phyloP scores from a whole-genome alignment of 2,888 invertebrate species.

The Ellobium chinense region DNA sequence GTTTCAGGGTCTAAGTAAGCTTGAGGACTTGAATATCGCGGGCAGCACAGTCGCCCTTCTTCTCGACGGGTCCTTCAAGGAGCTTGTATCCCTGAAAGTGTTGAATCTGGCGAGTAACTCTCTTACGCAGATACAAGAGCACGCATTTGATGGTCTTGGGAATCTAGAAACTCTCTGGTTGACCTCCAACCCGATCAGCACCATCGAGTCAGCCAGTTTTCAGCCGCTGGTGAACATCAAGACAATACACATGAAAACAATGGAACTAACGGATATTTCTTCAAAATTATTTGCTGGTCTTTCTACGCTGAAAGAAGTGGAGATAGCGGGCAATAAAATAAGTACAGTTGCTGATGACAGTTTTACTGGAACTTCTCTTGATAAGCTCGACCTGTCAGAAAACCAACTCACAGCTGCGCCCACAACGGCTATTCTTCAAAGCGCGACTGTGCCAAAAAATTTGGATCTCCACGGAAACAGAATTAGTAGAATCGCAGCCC shows the following conservation, averaged over 20 bases:
- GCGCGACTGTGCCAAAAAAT: slow-evolving; percentile 10
- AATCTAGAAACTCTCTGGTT: slow-evolving; percentile 41
- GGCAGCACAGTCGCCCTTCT: background rate
- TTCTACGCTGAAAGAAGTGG: slow-evolving; percentile 49
- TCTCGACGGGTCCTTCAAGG: background rate
- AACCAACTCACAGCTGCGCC: slow-evolving; percentile 13
- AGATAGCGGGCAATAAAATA: slow-evolving; percentile 42
- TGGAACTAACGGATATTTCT: background rate
- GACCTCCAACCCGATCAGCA: slow-evolving; percentile 6
- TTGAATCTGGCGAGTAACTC: slow-evolving; percentile 2
- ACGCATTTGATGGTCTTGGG: background rate
- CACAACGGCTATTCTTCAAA: background rate
- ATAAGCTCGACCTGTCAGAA: slow-evolving; percentile 26
- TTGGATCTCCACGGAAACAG: slow-evolving; percentile 51
- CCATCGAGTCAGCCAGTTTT: background rate
- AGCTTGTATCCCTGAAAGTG: background rate
- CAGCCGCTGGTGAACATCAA: background rate
- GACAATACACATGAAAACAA: background rate
- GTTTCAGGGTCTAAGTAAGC: background rate
- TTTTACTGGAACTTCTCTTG: slow-evolving; percentile 18
- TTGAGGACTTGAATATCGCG: slow-evolving; percentile 8
- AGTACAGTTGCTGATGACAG: background rate
- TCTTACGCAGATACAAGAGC: background rate
- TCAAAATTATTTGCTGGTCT: slow-evolving; percentile 32
- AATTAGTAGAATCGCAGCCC: background rate